Conservation (phyloP, 2,113 vertebrate species). For the Psittacula cyanocephala region DNA sequence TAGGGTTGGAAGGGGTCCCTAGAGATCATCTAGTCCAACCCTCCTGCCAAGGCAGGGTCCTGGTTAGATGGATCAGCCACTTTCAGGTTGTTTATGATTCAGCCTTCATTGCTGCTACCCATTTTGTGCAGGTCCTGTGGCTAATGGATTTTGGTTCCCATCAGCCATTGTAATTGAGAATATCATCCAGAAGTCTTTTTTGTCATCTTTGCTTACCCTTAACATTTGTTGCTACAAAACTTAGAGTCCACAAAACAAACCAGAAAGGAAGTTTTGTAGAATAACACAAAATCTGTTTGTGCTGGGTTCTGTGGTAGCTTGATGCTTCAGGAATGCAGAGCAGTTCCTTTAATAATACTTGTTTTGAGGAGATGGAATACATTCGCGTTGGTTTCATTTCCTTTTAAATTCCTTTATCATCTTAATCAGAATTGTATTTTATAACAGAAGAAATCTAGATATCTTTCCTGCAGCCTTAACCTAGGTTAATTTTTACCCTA, state of each 20-base stretch:
- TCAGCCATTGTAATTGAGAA: neutral
- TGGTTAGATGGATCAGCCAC: neutral
- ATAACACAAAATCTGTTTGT: neutral
- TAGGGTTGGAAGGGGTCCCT: neutral
- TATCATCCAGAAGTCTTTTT: neutral
- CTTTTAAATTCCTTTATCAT: slow-evolving; percentile 50
- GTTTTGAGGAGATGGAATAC: slow-evolving; percentile 13
- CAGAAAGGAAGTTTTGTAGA: neutral
- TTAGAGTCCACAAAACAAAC: neutral
- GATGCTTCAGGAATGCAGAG: slow-evolving; percentile 40
- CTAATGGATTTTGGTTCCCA: neutral
- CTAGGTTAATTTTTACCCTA: neutral
- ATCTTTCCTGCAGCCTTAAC: neutral
- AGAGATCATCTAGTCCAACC: neutral
- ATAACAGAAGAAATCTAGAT: neutral
- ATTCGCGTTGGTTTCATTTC: slow-evolving; percentile 60
- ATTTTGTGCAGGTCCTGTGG: neutral
- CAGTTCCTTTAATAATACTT: slow-evolving; percentile 57
- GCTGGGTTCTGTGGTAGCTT: neutral
- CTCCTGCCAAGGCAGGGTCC: neutral
- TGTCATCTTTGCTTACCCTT: fast-evolving
- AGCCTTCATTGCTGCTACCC: neutral
- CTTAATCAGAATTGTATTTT: neutral
- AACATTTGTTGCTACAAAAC: neutral
- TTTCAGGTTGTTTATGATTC: neutral